A percentile compares a stretch with the other conserved stretches of the same genome.
Conservation (phyloP, 2,888 invertebrate species). For the Ichneumon xanthorius region DNA sequence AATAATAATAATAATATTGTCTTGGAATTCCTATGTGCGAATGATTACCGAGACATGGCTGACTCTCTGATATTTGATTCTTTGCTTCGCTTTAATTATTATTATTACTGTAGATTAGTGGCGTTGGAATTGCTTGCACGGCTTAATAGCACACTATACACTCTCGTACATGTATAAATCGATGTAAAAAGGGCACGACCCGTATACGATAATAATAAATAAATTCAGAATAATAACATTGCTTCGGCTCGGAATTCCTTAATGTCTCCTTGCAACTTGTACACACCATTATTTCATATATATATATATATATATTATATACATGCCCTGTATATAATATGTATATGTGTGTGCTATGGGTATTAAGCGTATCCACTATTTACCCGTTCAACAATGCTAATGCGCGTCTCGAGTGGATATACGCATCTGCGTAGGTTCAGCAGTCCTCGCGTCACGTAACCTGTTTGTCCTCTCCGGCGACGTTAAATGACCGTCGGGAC, state of each 20-base stretch:
- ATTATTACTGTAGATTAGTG: no score
- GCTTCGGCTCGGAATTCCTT: not conserved
- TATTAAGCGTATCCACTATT: constrained; percentile 49
- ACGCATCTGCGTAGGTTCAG: constrained; percentile 30
- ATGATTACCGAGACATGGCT: no score
- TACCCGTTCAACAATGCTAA: constrained; percentile 64
- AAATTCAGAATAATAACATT: no score
- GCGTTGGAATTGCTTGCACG: no score
- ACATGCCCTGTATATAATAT: not conserved
- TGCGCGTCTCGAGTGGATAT: constrained; percentile 36
- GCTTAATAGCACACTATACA: no score
- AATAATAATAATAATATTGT: constrained; percentile 29
- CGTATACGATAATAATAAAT: no score
- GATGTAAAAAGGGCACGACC: no score
- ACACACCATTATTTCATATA: not conserved
- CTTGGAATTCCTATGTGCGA: not conserved
- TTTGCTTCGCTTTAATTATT: no score
- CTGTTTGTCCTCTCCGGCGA: not conserved
- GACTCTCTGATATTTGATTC: not conserved
- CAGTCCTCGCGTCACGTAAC: not conserved
- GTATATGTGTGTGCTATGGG: not conserved
- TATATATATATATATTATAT: not conserved
- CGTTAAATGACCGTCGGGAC: no score
- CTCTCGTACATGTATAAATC: no score
- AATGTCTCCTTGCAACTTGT: constrained; percentile 11